Evolutionary conservation across 2,113 vertebrate species (phyloP).

Genomic region (Melospiza georgiana): DNA sequence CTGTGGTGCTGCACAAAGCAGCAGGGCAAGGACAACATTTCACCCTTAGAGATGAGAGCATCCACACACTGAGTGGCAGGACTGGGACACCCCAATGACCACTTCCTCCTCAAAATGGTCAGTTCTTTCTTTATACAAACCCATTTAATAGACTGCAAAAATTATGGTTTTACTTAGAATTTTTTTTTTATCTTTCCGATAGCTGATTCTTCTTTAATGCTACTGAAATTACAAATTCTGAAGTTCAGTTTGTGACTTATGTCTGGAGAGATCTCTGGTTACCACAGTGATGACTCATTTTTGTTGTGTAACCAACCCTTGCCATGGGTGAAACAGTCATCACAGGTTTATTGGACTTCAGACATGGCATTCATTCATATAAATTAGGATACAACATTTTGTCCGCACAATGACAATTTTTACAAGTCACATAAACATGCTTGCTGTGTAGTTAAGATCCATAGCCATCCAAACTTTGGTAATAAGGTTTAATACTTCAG

Average conservation of each 20-base stretch:
- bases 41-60: not conserved
- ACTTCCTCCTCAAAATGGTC: not conserved
- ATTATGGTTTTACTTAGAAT: accelerated
- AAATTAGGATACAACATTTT: not conserved
- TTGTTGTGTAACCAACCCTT: not conserved
- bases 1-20: not conserved
- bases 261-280: not conserved
- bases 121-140: not conserved
- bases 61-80: not conserved
- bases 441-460: not conserved
- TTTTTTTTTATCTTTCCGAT: not conserved
- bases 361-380: not conserved
- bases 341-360: not conserved
- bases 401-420: not conserved
- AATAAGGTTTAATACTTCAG: not conserved
- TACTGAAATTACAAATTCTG: not conserved
- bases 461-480: not conserved
- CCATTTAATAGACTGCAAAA: not conserved
- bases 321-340: not conserved
- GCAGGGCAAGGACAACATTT: not conserved
- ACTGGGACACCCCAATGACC: not conserved
- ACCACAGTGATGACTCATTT: not conserved
- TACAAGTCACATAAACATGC: not conserved
- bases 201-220: not conserved
- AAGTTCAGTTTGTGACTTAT: not conserved